These are phyloP conservation scores for Hybos culiciformis DNA, from an alignment of 2,888 invertebrate species.

Conservation along the genomic window DNA sequence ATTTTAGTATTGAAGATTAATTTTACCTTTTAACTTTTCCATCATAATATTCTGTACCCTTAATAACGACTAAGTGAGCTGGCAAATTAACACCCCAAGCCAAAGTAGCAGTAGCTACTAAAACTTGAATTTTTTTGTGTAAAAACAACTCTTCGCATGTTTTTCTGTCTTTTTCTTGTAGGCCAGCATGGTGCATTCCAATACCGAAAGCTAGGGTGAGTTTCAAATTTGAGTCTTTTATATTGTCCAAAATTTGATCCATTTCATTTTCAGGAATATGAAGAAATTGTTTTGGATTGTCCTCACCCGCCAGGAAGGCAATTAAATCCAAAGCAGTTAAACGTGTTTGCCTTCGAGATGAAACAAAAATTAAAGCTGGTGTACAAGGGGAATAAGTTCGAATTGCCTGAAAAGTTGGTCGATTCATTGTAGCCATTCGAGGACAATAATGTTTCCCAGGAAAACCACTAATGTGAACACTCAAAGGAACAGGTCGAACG, in stretches of 20 bases:
- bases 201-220: constrained; percentile 93
- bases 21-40: constrained; percentile 89
- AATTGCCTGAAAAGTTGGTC: constrained; percentile 93
- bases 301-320: constrained; percentile 77
- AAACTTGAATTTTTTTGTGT: constrained; percentile 88
- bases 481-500: constrained; percentile 92
- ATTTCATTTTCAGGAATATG: constrained; percentile 76
- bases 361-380: constrained; percentile 88
- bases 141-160: constrained; percentile 89
- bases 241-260: constrained; percentile 56
- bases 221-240: constrained; percentile 81
- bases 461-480: constrained; percentile 82
- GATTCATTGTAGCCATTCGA: constrained; percentile 98
- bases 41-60: constrained; percentile 95
- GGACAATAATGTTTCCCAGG: constrained; percentile 98
- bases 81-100: constrained; percentile 99
- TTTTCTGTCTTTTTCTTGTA: constrained; percentile 82
- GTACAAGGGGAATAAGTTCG: constrained; percentile 81
- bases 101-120: constrained; percentile 92
- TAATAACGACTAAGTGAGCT: constrained; percentile 94
- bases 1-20: no score
- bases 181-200: constrained; percentile 95
- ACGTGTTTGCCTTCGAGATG: constrained; percentile 90
- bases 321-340: constrained; percentile 92
- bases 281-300: constrained; percentile 90